These are phyloP conservation scores for Trigoniulus corallinus DNA, from an alignment of 1,140 invertebrate species.

Conservation along the genomic window DNA sequence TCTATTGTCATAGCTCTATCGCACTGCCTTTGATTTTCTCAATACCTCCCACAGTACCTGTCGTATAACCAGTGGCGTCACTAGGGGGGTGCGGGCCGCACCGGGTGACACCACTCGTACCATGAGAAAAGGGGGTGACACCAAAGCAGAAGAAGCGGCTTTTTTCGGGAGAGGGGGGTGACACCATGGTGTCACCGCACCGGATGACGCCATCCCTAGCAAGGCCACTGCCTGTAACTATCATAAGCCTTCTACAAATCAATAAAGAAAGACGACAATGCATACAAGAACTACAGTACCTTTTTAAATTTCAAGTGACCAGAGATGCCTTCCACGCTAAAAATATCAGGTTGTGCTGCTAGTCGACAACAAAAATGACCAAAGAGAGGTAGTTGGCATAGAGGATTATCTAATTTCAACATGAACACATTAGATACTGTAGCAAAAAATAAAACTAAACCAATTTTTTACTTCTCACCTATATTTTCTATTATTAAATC, in stretches of 20 bases:
- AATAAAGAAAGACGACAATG: no score
- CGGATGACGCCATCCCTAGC: no score
- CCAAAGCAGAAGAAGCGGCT: no score
- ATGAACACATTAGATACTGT: background rate
- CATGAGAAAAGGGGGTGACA: slow-evolving; percentile 25
- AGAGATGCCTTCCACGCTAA: slow-evolving; percentile 33
- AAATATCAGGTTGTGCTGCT: slow-evolving; percentile 44
- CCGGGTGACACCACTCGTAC: no score
- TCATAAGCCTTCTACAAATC: no score
- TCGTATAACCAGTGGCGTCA: no score
- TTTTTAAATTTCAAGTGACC: slow-evolving; percentile 33
- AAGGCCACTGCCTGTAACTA: no score
- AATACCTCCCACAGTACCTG: no score
- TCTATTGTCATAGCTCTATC: slow-evolving; percentile 30
- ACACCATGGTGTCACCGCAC: no score
- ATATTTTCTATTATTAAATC: slow-evolving; percentile 33
- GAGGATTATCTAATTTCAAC: slow-evolving; percentile 28
- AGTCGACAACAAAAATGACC: slow-evolving; percentile 55
- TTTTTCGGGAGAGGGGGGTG: no score
- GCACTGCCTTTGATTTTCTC: slow-evolving; percentile 24
- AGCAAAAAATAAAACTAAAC: background rate
- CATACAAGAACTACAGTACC: slow-evolving; percentile 19
- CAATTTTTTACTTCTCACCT: slow-evolving; percentile 14
- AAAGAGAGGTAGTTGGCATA: slow-evolving; percentile 44
- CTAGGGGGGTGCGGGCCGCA: no score